A percentile compares a stretch with the other conserved stretches of the same genome.
These are phyloP conservation scores for Semnornis frantzii DNA, from an alignment of 2,113 vertebrate genomes.

Conservation along the genomic window DNA sequence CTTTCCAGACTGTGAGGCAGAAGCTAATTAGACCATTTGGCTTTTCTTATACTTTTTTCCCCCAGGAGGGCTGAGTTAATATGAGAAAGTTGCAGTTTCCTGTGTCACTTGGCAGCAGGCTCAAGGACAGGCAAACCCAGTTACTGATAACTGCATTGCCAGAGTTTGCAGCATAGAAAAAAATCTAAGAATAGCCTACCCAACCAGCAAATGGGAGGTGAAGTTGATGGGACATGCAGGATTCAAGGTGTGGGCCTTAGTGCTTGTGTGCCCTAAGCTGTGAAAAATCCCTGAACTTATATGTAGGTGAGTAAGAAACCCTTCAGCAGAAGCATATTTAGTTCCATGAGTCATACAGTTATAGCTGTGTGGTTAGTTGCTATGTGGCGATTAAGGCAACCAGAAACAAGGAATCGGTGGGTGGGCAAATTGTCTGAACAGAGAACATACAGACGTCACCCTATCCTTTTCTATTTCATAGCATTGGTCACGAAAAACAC, in stretches of 20 bases:
- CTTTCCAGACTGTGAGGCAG: not conserved
- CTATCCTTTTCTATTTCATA: not conserved
- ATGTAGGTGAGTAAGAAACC: not conserved
- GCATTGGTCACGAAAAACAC: not conserved
- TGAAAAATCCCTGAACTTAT: not conserved
- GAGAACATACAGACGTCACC: not conserved
- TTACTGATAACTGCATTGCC: not conserved
- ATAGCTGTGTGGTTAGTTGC: not conserved
- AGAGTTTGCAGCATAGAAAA: not conserved
- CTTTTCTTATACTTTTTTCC: not conserved
- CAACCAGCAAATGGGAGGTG: not conserved
- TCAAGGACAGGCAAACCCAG: slow-evolving; percentile 31
- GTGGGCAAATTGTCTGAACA: not conserved
- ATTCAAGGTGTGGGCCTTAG: not conserved
- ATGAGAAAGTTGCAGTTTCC: slow-evolving; percentile 15
- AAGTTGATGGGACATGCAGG: not conserved
- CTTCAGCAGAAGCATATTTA: not conserved
- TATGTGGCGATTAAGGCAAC: not conserved
- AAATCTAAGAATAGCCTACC: slow-evolving; percentile 32
- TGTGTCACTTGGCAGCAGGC: not conserved
- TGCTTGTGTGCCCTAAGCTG: not conserved
- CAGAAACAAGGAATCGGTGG: not conserved
- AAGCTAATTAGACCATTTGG: slow-evolving; percentile 48
- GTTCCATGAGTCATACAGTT: not conserved
- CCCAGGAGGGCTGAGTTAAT: not conserved